These are phyloP conservation scores for Microctonus aethiopoides DNA, from an alignment of 2,888 invertebrate species.

Conservation along the genomic window DNA sequence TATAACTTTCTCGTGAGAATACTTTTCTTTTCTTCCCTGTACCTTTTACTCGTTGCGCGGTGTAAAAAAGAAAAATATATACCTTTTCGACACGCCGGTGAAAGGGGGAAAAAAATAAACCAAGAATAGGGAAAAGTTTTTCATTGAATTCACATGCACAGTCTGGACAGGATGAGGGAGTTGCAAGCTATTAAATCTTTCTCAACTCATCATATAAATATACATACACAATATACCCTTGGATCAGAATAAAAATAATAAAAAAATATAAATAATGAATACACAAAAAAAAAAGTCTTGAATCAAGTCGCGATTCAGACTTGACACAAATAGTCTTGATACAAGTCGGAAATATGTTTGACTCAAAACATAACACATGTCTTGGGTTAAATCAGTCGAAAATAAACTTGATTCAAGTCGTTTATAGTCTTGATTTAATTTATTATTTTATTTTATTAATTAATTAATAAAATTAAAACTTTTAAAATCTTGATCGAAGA, in stretches of 20 bases:
- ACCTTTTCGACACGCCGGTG: background rate
- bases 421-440: too few species aligned
- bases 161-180: slow-evolving; percentile 8
- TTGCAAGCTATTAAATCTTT: slow-evolving; percentile 31
- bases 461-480: too few species aligned
- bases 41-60: background rate
- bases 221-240: background rate
- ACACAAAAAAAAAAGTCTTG: too few species aligned
- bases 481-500: too few species aligned
- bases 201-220: slow-evolving; percentile 10
- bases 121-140: slow-evolving; percentile 5
- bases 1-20: slow-evolving; percentile 13
- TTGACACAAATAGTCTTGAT: too few species aligned
- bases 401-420: too few species aligned
- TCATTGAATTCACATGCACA: slow-evolving; percentile 6
- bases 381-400: too few species aligned
- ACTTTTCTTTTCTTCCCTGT: background rate
- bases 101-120: background rate
- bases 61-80: background rate
- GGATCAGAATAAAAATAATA: background rate
- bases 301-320: too few species aligned
- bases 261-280: slow-evolving; percentile 11
- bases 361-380: too few species aligned
- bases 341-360: too few species aligned
- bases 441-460: too few species aligned